Base-by-base conservation (phyloP, 2,797 vertebrate species). In the Neomorphus geoffroyi region DNA sequence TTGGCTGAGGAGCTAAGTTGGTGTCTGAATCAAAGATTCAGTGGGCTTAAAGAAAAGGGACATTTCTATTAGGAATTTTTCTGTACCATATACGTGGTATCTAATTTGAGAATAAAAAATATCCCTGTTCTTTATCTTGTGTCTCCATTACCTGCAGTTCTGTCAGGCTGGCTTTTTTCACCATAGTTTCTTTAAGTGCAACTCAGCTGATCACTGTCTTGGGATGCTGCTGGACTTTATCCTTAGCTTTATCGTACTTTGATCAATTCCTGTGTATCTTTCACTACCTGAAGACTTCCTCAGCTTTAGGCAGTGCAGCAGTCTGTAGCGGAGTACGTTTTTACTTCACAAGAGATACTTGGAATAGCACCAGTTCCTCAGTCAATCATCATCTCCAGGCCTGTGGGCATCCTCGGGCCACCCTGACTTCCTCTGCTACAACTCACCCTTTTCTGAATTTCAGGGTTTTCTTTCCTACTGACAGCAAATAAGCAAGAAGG, bases 121-220 rank as follows among this genome's bases (percentile, higher is more conserved):
- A 75, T 35, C 51, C 62, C n/a, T 70, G 24, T 37, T 67, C 45
- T 92, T 92, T 72, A 35, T 43, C 37, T 67, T 66, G 6, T 43
- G 53, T 77, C 37, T 78, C 73, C 37, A 28, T 27, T 23, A 72
- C 39, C 45, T 50, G 18, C 28, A 50, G 19, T 30, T 88, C 32
- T 80, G 89, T 89, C 69, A 54, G 39, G 45, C 35, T 62, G 41
- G 17, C 51, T 83, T 93, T 86, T 80, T 62, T 80, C 65, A 41
- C 54, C 10, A 3, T 18, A 8, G 35, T 27, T 81, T 65, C 16
- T 53, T 62, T 12, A 60, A 80, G 62, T 11, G 11, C 43, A 77
- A 22, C 37, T 60, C 51, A 51, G 33, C 53, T 92, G 16, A 72
- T 56, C 72, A 23, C 30, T 48, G 26, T 10, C 74, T 87, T 62